Conservation (phyloP, 2,888 invertebrate genomes). For the Sclerodermus sp. region DNA sequence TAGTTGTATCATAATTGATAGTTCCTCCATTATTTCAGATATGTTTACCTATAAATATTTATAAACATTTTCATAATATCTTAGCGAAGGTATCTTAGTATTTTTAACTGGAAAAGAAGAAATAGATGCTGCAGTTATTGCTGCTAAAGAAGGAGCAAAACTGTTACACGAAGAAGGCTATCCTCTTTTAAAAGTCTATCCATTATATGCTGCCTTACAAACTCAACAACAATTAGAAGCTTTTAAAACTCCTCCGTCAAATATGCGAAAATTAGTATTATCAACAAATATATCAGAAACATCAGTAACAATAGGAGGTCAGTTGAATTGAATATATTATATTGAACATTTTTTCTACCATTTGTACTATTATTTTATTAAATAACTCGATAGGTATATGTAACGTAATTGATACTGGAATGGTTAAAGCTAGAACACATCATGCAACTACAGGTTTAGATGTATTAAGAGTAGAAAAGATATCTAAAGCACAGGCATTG, state of each 20-base stretch:
- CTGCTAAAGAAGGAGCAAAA: constrained; percentile 73
- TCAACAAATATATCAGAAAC: constrained; percentile 98
- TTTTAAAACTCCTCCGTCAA: constrained; percentile 73
- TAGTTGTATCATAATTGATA: no score
- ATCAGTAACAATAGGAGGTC: constrained; percentile 88
- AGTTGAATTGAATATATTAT: no score
- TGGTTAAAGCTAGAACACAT: constrained; percentile 85
- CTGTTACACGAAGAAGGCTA: constrained; percentile 64
- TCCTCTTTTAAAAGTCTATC: constrained; percentile 75
- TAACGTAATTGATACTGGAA: constrained; percentile 89
- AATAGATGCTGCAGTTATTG: constrained; percentile 82
- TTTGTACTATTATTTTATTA: no score
- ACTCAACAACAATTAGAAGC: constrained; percentile 85
- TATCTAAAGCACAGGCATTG: constrained; percentile 91
- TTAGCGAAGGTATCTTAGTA: constrained; percentile 86
- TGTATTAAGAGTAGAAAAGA: constrained; percentile 75
- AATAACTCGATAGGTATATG: constrained; percentile 69
- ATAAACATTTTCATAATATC: no score
- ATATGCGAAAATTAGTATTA: constrained; percentile 86
- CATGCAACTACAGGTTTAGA: constrained; percentile 83
- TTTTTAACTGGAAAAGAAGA: constrained; percentile 97
- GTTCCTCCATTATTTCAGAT: no score
- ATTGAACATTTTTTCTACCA: no score
- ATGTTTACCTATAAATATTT: no score
- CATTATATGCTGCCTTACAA: constrained; percentile 90